Evolutionary conservation across 2,113 vertebrate genomes (phyloP), one percentile per base, ranked within the genome.

Genomic region (Phocoena sinus): DNA sequence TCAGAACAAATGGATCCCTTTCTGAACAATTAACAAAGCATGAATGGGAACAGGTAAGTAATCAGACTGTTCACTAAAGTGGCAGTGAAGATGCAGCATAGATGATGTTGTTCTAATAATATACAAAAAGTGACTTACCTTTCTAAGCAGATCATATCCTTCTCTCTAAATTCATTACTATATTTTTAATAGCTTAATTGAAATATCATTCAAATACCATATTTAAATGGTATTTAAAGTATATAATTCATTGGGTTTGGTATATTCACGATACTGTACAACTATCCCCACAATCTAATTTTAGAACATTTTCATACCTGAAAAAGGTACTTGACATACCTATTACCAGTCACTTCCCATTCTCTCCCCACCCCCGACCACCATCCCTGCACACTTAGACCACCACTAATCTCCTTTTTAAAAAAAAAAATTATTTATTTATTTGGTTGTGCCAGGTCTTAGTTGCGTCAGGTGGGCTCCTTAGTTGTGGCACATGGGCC

Each of bases 41-140:
- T 58, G 99, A 99, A 73, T 99, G 99, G 99, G 99, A 99, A 96
- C 99, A 99, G 98, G 99, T 99, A 97, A 93, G 98, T 98, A 95
- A 98, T 96, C 60, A 60, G 81, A 89, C 56, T 86, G 36, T 88
- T 93, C 21, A 73, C 62, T 89, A 60, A 79, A 88, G 26, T 92
- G 23, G 36, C 23, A 88, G 26, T 8, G 21, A 87, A 68, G 36
- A 83, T 3, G 73, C 23, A 89, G 7, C 8, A 28, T 63, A 63
- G 36, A 96, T 76, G 88, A 87, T 86, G 25, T 31, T 95, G 63
- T 73, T 25, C n/a, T 93, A 89, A 56, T 1, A 70, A 83, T 25
- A 85, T 67, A 36, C 71, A 89, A 91, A 91, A 91, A 91, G 25
- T 71, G 41, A 81, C 73, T 94, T 50, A 85, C n/a, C 1, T 63